phyloP scores from a whole-genome alignment of 2,113 vertebrate genomes.

The Gracilinanus agilis region DNA sequence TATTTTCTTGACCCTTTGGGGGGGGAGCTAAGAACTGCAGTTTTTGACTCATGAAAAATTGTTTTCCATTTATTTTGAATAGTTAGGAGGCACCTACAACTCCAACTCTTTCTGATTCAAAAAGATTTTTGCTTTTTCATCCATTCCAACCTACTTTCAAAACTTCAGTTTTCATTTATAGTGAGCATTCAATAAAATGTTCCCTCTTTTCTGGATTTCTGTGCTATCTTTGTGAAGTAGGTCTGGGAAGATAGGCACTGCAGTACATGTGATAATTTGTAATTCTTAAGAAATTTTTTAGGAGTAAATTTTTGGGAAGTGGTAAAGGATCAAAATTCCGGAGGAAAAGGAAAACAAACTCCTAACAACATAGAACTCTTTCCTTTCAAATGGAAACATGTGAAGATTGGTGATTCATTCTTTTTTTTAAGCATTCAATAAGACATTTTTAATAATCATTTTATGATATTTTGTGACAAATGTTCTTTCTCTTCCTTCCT shows the following conservation, averaged over 20 bases:
- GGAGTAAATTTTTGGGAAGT: not conserved
- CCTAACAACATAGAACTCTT: not conserved
- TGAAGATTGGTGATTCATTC: not conserved
- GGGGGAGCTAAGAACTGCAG: not conserved
- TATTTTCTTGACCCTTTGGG: not conserved
- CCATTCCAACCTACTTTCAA: not conserved
- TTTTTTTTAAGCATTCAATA: no score
- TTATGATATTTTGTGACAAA: no score
- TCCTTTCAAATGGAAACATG: not conserved
- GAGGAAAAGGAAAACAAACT: not conserved
- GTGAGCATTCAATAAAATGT: not conserved
- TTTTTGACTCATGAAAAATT: not conserved
- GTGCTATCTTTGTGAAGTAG: not conserved
- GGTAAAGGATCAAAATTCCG: not conserved
- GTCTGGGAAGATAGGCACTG: not conserved
- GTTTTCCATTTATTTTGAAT: not conserved
- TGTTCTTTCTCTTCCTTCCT: no score
- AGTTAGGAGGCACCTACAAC: not conserved
- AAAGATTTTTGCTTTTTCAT: not conserved
- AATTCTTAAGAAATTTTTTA: not conserved
- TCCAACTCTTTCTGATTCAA: not conserved
- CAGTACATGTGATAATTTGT: not conserved
- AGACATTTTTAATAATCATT: no score
- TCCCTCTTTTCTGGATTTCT: not conserved
- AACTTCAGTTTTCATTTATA: not conserved